These are phyloP conservation scores for Drosophila subobscura DNA, from an alignment of 1,140 invertebrate genomes.

Conservation along the genomic window DNA sequence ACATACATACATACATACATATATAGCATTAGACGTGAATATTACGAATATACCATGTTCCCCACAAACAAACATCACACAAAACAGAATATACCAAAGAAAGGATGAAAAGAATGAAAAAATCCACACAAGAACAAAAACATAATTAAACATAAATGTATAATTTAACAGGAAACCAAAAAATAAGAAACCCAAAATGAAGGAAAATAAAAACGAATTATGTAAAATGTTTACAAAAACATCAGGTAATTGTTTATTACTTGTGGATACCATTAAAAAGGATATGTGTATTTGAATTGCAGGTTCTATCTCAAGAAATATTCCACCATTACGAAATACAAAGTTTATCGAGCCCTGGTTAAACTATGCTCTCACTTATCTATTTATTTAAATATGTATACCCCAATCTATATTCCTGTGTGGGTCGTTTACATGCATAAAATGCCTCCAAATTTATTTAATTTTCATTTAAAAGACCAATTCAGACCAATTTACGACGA, in stretches of 20 bases:
- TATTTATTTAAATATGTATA: too few species aligned
- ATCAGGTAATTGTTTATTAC: not conserved
- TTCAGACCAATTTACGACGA: too few species aligned
- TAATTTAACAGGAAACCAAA: constrained; percentile 35
- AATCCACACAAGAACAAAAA: constrained; percentile 6
- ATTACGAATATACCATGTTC: constrained; percentile 35
- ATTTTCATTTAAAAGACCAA: too few species aligned
- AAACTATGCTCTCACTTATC: too few species aligned
- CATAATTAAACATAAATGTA: constrained; percentile 36
- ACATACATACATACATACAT: constrained; percentile 12
- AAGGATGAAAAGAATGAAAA: constrained; percentile 1
- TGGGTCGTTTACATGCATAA: too few species aligned
- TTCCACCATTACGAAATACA: too few species aligned
- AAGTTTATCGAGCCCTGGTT: too few species aligned
- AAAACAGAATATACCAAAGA: constrained; percentile 10
- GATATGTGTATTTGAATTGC: too few species aligned
- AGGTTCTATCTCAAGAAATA: too few species aligned
- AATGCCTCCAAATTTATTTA: too few species aligned
- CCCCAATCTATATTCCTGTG: too few species aligned
- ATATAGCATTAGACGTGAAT: constrained; percentile 43
- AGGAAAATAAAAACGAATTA: constrained; percentile 67
- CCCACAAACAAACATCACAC: constrained; percentile 12
- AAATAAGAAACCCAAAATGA: constrained; percentile 16
- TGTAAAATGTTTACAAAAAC: constrained; percentile 69
- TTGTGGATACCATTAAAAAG: not conserved